These are phyloP conservation scores for Sitobion miscanthi DNA, from an alignment of 1,140 invertebrate species.

Conservation along the genomic window DNA sequence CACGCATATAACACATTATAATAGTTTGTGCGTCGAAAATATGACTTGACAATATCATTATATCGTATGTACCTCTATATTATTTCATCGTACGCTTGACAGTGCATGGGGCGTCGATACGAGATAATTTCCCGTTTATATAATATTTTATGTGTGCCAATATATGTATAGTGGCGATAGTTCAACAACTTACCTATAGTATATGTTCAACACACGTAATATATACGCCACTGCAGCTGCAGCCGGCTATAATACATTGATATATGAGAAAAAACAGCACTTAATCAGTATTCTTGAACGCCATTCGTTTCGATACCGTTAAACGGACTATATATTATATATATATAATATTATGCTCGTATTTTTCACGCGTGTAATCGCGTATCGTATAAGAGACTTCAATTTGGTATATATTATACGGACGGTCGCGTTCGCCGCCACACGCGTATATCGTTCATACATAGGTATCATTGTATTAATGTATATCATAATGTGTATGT, in stretches of 20 bases:
- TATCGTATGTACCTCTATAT: too few relatives aligned
- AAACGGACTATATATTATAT: background rate
- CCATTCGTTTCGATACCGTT: background rate
- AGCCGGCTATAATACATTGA: background rate
- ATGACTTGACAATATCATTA: background rate
- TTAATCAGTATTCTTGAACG: slow-evolving; percentile 9
- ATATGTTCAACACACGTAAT: background rate
- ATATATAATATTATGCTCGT: background rate
- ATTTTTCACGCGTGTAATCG: background rate
- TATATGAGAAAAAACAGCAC: background rate
- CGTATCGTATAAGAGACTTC: background rate
- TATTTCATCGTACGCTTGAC: background rate
- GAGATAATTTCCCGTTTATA: background rate
- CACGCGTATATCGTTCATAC: too few relatives aligned
- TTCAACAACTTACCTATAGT: background rate
- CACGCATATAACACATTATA: background rate
- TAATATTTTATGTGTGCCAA: too few relatives aligned
- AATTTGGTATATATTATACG: background rate
- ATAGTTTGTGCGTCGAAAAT: too few relatives aligned
- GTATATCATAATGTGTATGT: background rate
- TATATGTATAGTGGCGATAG: background rate
- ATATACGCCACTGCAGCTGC: background rate
- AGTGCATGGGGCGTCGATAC: background rate
- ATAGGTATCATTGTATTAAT: too few relatives aligned
- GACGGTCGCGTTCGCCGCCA: background rate